These are phyloP conservation scores for Dreissena polymorpha DNA, from an alignment of 1,140 invertebrate genomes.

Conservation along the genomic window DNA sequence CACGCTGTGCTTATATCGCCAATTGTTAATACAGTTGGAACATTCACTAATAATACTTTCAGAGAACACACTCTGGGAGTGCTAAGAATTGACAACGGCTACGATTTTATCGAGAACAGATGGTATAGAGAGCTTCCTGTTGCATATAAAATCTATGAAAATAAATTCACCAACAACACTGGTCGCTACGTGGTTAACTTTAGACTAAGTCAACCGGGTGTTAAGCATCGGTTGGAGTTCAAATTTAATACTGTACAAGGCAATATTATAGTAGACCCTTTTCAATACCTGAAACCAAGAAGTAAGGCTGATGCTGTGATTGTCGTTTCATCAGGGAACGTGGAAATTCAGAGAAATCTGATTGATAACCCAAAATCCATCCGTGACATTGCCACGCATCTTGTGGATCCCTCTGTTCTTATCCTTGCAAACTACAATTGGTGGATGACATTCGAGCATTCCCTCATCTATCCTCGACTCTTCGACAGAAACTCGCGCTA, in stretches of 20 bases:
- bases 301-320: constrained; percentile 93
- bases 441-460: constrained; percentile 85
- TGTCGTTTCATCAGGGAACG: constrained; percentile 91
- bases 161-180: constrained; percentile 92
- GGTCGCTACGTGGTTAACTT: constrained; percentile 94
- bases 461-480: constrained; percentile 67
- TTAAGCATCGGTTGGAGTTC: constrained; percentile 89
- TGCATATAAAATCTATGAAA: constrained; percentile 89
- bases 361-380: constrained; percentile 93
- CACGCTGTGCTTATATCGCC: constrained; percentile 77
- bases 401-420: constrained; percentile 95
- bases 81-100: constrained; percentile 93
- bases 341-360: constrained; percentile 94
- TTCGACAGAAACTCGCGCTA: constrained; percentile 78
- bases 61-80: constrained; percentile 89
- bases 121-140: constrained; percentile 77
- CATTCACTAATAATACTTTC: constrained; percentile 88
- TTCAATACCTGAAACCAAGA: constrained; percentile 86
- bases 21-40: constrained; percentile 76
- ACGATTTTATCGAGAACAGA: constrained; percentile 79
- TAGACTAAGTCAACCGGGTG: constrained; percentile 92
- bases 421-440: constrained; percentile 97
- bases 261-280: constrained; percentile 94
- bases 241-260: constrained; percentile 93
- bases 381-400: constrained; percentile 95